Evolutionary conservation across 2,888 invertebrate genomes (phyloP).

Genomic region (Microctonus brassicae): DNA sequence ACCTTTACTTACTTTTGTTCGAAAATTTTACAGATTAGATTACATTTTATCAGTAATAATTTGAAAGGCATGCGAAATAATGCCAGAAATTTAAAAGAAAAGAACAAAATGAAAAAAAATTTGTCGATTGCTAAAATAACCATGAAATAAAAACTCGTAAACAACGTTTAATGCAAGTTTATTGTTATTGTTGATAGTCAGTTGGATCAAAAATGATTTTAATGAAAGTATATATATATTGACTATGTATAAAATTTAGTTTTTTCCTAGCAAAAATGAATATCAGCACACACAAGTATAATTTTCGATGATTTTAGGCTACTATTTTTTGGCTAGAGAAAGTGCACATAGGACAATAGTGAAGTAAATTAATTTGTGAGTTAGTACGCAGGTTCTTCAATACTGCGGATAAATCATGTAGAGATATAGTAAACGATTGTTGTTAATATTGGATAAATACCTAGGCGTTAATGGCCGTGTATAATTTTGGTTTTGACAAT

Average conservation of each 20-base stretch:
- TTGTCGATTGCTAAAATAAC: no score
- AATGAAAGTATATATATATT: neutral
- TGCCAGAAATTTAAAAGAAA: no score
- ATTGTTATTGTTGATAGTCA: neutral
- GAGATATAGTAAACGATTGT: neutral
- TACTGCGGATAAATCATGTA: neutral
- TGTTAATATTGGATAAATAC: neutral
- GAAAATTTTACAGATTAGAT: no score
- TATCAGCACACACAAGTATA: neutral
- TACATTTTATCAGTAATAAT: no score
- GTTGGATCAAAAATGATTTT: neutral
- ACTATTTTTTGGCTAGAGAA: neutral
- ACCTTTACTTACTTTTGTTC: no score
- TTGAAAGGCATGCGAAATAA: no score
- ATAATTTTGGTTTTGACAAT: neutral
- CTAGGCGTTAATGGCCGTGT: neutral
- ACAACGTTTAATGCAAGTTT: neutral
- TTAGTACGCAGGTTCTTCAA: neutral
- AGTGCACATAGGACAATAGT: neutral
- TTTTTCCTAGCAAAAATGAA: neutral
- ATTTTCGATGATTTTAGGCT: neutral
- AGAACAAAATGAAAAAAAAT: no score
- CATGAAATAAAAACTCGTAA: neutral
- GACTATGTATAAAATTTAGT: neutral
- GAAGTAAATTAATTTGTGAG: neutral